These are phyloP conservation scores for Neoniphon sammara DNA, from an alignment of 2,797 vertebrate genomes.

Conservation along the genomic window DNA sequence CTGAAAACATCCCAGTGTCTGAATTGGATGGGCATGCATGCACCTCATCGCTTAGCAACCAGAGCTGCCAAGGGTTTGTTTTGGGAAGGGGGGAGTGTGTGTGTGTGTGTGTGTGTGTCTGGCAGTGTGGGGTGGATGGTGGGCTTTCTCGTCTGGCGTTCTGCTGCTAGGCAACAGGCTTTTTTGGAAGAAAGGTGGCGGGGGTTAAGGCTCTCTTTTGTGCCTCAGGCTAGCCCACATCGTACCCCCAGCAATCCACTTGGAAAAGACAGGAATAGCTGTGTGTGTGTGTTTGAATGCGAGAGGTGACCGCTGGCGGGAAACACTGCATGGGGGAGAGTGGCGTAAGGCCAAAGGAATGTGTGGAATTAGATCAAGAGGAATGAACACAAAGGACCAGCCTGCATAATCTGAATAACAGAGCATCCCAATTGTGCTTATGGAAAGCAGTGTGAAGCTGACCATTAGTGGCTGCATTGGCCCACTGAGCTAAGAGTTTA, in stretches of 20 bases:
- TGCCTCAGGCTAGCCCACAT: conserved; percentile 53
- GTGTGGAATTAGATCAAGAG: conserved; percentile 73
- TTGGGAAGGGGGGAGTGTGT: conserved; percentile 19
- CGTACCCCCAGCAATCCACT: conserved; percentile 50
- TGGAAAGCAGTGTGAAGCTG: conserved; percentile 29
- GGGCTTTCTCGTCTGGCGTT: conserved; percentile 55
- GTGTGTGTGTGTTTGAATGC: conserved; percentile 20
- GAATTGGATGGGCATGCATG: conserved; percentile 60
- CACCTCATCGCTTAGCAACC: conserved; percentile 75
- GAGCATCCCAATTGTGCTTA: conserved; percentile 31
- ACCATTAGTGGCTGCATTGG: conserved; percentile 17
- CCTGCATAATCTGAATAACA: conserved; percentile 36
- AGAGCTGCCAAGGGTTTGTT: conserved; percentile 58
- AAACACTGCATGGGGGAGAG: conserved; percentile 31
- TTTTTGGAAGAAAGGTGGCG: conserved; percentile 53
- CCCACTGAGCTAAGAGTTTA: conserved; percentile 1
- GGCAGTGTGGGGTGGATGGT: not conserved
- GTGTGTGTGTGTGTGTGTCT: conserved; percentile 13
- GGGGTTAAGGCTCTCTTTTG: conserved; percentile 62
- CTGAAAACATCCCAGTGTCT: conserved; percentile 52
- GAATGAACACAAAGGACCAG: conserved; percentile 61
- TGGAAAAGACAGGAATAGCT: conserved; percentile 27
- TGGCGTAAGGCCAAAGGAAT: conserved; percentile 75
- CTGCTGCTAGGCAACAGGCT: conserved; percentile 79
- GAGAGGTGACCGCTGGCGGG: conserved; percentile 28